These are phyloP conservation scores for Cepaea hortensis DNA, from an alignment of 2,888 invertebrate genomes.

Conservation along the genomic window DNA sequence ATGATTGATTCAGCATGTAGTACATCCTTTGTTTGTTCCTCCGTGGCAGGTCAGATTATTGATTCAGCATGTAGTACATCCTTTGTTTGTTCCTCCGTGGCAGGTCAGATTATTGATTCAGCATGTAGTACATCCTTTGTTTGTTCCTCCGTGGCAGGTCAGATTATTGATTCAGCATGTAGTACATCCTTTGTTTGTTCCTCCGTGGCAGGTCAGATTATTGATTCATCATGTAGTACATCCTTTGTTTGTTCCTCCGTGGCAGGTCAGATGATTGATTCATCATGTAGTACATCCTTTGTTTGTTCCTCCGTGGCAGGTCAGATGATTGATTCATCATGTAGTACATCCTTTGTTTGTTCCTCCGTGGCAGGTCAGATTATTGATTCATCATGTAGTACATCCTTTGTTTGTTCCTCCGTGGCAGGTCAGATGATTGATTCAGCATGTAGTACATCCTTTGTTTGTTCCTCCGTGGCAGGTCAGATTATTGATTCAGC, in stretches of 20 bases:
- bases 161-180: background rate
- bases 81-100: conserved; percentile 51
- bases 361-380: conserved; percentile 61
- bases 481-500: conserved; percentile 53
- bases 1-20: background rate
- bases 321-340: conserved; percentile 37
- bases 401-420: conserved; percentile 31
- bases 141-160: conserved; percentile 61
- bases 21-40: conserved; percentile 12
- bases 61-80: too few relatives aligned
- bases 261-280: conserved; percentile 56
- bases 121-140: too few relatives aligned
- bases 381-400: background rate
- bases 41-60: conserved; percentile 60
- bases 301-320: conserved; percentile 58
- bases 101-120: conserved; percentile 55
- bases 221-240: background rate
- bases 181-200: too few relatives aligned
- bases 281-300: too few relatives aligned
- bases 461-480: conserved; percentile 53
- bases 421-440: conserved; percentile 59
- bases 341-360: too few relatives aligned
- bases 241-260: conserved; percentile 48
- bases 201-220: conserved; percentile 61
- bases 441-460: too few relatives aligned